Percentiles rank a stretch among this genome's conserved stretches.
These are phyloP conservation scores for Druceiella hillmani DNA, from an alignment of 2,888 invertebrate species.

Conservation along the genomic window DNA sequence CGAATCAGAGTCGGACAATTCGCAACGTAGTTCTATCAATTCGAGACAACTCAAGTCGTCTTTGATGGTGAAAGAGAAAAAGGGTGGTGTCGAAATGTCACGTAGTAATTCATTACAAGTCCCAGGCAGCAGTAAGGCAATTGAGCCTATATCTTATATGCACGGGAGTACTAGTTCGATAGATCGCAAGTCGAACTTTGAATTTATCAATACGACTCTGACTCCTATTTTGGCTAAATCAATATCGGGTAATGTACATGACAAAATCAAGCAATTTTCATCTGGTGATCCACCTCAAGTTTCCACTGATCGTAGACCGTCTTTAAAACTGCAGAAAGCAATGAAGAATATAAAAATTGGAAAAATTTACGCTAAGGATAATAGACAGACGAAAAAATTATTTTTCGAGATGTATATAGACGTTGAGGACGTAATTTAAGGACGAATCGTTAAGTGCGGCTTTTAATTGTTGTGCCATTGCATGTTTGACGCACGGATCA, in stretches of 20 bases:
- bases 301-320: no score
- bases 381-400: no score
- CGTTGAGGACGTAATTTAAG: no score
- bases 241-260: constrained; percentile 39
- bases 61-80: background rate
- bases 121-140: constrained; percentile 37
- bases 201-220: constrained; percentile 24
- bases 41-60: constrained; percentile 30
- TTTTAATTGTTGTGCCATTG: no score
- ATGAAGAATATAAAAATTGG: no score
- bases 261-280: constrained; percentile 42
- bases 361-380: no score
- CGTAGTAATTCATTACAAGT: constrained; percentile 27
- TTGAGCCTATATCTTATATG: constrained; percentile 33
- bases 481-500: no score
- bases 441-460: no score
- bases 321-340: no score
- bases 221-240: constrained; percentile 31
- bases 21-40: constrained; percentile 35
- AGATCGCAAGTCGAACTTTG: constrained; percentile 30
- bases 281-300: constrained; percentile 27
- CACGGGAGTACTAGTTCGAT: constrained; percentile 31
- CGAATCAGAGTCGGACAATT: constrained; percentile 42
- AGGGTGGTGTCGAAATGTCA: constrained; percentile 1
- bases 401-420: no score